Percentiles rank a stretch among this genome's conserved stretches.
Evolutionary conservation across 2,113 vertebrate species (phyloP).

Genomic region (Hystrix brachyura): DNA sequence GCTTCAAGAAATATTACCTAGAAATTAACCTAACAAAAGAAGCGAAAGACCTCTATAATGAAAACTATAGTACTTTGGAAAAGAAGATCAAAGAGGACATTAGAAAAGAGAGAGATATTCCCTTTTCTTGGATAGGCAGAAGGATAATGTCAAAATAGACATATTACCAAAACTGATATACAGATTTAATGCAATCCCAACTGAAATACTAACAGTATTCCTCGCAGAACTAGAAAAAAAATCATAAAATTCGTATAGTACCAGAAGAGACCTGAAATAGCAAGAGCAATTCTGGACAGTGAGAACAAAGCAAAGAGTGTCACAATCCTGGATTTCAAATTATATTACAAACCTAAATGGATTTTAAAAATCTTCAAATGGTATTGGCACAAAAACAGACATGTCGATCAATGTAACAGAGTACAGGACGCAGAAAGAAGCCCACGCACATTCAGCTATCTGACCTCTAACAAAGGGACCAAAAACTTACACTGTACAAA

Average conservation of each 20-base stretch:
- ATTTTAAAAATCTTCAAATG: background rate
- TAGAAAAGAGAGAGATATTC: background rate
- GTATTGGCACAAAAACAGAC: background rate
- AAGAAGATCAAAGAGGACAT: background rate
- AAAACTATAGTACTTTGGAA: background rate
- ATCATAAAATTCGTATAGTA: background rate
- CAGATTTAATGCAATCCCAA: background rate
- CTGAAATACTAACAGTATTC: background rate
- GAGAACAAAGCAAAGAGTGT: background rate
- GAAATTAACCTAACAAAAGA: background rate
- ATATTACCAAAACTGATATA: background rate
- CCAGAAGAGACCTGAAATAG: background rate
- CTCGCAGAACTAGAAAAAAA: background rate
- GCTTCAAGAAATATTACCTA: background rate
- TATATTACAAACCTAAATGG: background rate
- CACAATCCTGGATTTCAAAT: background rate
- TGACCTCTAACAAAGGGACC: background rate
- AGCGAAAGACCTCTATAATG: background rate
- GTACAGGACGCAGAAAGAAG: background rate
- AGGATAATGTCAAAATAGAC: background rate
- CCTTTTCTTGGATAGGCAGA: background rate
- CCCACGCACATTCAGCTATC: background rate
- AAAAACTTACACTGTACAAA: background rate
- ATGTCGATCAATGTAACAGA: background rate
- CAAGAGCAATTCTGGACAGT: background rate